Percentiles rank a stretch among this genome's conserved stretches.
Evolutionary conservation across 2,113 vertebrate genomes (phyloP).

Genomic region (Raphicerus campestris): DNA sequence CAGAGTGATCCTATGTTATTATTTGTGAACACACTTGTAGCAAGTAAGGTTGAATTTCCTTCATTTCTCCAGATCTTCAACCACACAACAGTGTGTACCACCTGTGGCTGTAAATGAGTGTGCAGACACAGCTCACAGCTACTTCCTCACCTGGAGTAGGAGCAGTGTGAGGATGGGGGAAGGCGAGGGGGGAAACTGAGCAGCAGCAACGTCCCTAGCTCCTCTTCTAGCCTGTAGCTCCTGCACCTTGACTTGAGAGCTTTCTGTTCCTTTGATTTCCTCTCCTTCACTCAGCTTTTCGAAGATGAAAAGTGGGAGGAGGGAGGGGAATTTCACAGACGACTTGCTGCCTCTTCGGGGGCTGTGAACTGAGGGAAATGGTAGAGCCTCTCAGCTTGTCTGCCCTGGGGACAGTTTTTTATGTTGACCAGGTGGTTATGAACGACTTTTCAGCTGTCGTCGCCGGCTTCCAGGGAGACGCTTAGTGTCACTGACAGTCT

Average conservation of each 20-base stretch:
- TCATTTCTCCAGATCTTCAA: not conserved
- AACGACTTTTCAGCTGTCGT: not conserved
- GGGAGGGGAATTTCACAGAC: not conserved
- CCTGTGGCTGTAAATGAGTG: too few relatives aligned
- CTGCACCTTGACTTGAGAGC: not conserved
- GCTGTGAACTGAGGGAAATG: not conserved
- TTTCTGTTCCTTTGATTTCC: not conserved
- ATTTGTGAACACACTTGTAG: not conserved
- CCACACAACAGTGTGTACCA: not conserved
- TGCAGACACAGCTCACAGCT: not conserved
- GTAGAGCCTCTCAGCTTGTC: not conserved
- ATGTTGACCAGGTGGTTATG: not conserved
- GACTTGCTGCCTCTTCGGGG: not conserved
- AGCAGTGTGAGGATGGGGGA: not conserved
- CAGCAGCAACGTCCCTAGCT: not conserved
- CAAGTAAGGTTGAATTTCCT: not conserved
- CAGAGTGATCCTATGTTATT: not conserved
- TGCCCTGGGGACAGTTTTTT: not conserved
- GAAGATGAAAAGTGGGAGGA: not conserved
- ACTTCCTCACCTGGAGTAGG: not conserved
- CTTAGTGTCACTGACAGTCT: not conserved
- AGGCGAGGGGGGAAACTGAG: not conserved
- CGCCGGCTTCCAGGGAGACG: not conserved
- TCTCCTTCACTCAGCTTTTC: not conserved
- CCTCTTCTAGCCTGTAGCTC: not conserved